Conservation (phyloP, 2,113 vertebrate genomes). For the Myotis yumanensis region DNA sequence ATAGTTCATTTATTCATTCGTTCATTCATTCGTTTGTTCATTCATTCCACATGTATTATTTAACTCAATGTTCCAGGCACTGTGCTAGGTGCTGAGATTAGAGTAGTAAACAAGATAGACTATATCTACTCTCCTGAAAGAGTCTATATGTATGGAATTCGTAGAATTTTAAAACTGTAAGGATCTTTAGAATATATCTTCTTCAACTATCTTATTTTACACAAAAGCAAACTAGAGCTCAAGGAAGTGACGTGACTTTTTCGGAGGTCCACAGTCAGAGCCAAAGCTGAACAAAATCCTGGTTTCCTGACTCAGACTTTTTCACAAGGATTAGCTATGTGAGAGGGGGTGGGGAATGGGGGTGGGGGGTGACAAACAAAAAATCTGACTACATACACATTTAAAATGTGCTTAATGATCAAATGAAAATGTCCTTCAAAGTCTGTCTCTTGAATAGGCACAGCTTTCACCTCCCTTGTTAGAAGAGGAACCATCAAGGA, state of each 20-base stretch:
- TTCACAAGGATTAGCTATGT: neutral
- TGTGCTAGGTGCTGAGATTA: conserved; percentile 48
- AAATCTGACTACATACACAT: conserved; percentile 7
- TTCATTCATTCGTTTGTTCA: neutral
- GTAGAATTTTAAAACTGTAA: neutral
- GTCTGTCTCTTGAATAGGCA: conserved; percentile 22
- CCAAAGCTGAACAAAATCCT: conserved; percentile 24
- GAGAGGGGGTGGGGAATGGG: neutral
- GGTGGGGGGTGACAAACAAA: neutral
- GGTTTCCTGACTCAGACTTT: neutral
- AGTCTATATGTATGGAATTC: conserved; percentile 13
- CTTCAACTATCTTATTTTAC: conserved; percentile 9
- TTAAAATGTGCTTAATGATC: conserved; percentile 37
- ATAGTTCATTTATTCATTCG: neutral
- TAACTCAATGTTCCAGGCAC: conserved; percentile 39
- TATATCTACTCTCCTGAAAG: neutral
- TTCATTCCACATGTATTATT: conserved; percentile 38
- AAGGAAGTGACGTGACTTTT: conserved; percentile 15
- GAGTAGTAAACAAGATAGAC: neutral
- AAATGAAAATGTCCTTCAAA: conserved; percentile 47
- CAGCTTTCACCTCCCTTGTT: conserved; percentile 28
- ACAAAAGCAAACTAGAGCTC: neutral
- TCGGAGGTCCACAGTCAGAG: conserved; percentile 8
- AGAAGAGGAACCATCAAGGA: neutral
- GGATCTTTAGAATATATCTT: conserved; percentile 4